A percentile compares a stretch with the other conserved stretches of the same genome.
phyloP scores from a whole-genome alignment of 1,140 invertebrate genomes.

The Coptotermes formosanus region DNA sequence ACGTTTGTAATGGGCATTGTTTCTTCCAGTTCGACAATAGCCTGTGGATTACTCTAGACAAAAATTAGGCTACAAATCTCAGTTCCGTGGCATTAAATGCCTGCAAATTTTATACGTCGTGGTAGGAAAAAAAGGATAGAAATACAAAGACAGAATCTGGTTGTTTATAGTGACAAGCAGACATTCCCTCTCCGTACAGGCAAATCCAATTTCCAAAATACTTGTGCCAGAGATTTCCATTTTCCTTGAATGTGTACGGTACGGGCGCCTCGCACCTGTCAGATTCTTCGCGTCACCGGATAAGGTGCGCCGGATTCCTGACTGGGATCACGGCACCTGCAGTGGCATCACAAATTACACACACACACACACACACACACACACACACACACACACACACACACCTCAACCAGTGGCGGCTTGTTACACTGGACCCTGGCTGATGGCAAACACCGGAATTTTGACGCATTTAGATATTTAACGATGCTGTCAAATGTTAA shows the following conservation, averaged over 20 bases:
- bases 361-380: neutral
- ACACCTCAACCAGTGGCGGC: neutral
- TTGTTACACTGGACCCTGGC: neutral
- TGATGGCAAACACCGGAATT: too few relatives aligned
- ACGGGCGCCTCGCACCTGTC: neutral
- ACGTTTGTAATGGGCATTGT: too few relatives aligned
- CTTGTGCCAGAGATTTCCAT: neutral
- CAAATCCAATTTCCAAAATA: conserved; percentile 6
- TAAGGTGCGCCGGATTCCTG: conserved; percentile 16
- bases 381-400: neutral
- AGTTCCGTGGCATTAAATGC: too few relatives aligned
- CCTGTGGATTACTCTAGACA: too few relatives aligned
- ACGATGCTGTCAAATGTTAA: too few relatives aligned
- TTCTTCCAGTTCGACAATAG: too few relatives aligned
- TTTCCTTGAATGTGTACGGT: neutral
- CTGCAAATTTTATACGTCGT: too few relatives aligned
- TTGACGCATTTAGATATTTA: too few relatives aligned
- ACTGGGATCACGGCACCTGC: neutral
- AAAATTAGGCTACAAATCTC: too few relatives aligned
- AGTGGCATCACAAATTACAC: conserved; percentile 1
- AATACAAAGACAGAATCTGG: too few relatives aligned
- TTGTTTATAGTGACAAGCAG: too few relatives aligned
- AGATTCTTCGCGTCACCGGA: neutral
- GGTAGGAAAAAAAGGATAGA: too few relatives aligned
- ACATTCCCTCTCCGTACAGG: neutral